Evolutionary conservation across 1,140 invertebrate genomes (phyloP).

Genomic region (Hyles vespertilio): DNA sequence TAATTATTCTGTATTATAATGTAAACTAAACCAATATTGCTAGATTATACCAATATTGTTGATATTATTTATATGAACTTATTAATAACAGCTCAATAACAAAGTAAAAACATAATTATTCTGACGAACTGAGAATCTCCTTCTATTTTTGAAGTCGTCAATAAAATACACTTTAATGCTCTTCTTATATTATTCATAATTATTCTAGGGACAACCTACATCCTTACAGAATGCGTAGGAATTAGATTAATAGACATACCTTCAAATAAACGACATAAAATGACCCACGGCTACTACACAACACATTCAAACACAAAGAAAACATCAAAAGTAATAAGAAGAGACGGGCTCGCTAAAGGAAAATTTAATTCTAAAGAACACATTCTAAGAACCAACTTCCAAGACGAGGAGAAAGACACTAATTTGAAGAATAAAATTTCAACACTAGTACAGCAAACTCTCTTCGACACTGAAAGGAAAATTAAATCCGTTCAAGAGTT

Average conservation of each 20-base stretch:
- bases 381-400: conserved; percentile 1
- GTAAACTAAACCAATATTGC: too few species aligned
- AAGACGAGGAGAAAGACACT: conserved; percentile 36
- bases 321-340: not conserved
- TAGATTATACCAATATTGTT: too few species aligned
- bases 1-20: too few species aligned
- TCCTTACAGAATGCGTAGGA: conserved; percentile 21
- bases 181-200: not conserved
- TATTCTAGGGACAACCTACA: conserved; percentile 16
- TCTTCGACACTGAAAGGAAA: conserved; percentile 46
- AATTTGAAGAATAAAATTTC: conserved; percentile 50
- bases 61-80: too few species aligned
- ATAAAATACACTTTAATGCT: not conserved
- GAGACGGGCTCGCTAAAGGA: not conserved
- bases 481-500: conserved; percentile 32
- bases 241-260: conserved; percentile 32
- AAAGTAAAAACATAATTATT: too few species aligned
- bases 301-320: not conserved
- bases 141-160: too few species aligned
- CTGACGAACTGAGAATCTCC: too few species aligned
- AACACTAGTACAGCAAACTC: conserved; percentile 42
- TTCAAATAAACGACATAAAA: not conserved
- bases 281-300: not conserved
- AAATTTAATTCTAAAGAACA: not conserved
- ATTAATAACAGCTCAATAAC: too few species aligned